Conservation (phyloP, 2,113 vertebrate genomes). For the Phyllostomus hastatus region DNA sequence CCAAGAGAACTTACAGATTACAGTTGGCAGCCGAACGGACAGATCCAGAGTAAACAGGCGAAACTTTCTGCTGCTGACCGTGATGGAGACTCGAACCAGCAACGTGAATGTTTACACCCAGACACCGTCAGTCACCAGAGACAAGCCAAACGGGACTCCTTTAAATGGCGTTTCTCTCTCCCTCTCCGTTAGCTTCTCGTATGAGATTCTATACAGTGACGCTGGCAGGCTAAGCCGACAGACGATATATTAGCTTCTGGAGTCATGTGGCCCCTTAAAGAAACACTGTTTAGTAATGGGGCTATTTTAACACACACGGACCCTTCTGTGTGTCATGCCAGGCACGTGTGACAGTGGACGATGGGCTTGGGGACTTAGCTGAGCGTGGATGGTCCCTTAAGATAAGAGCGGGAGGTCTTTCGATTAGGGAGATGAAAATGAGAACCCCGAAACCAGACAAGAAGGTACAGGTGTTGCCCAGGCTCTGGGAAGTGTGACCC, state of each 20-base stretch:
- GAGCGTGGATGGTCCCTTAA: background rate
- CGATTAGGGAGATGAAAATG: background rate
- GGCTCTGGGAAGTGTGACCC: rapidly evolving
- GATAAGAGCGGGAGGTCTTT: background rate
- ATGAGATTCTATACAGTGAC: background rate
- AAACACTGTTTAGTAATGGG: background rate
- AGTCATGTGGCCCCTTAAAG: background rate
- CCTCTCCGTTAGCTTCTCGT: background rate
- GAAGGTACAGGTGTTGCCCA: too few species aligned
- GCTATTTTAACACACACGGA: background rate
- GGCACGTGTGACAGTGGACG: background rate
- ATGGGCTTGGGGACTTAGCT: background rate
- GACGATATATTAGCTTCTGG: background rate
- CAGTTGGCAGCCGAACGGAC: background rate
- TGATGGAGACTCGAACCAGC: background rate
- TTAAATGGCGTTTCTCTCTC: background rate
- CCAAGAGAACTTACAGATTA: background rate
- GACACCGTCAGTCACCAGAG: background rate
- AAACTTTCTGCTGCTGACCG: background rate
- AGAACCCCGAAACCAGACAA: background rate
- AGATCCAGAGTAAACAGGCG: conserved; percentile 20
- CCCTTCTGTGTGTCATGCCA: background rate
- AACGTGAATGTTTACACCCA: background rate
- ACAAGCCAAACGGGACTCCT: background rate
- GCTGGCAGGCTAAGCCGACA: background rate